Base-by-base conservation (phyloP, 1,140 invertebrate genomes). In the Tetragonula clypearis region DNA sequence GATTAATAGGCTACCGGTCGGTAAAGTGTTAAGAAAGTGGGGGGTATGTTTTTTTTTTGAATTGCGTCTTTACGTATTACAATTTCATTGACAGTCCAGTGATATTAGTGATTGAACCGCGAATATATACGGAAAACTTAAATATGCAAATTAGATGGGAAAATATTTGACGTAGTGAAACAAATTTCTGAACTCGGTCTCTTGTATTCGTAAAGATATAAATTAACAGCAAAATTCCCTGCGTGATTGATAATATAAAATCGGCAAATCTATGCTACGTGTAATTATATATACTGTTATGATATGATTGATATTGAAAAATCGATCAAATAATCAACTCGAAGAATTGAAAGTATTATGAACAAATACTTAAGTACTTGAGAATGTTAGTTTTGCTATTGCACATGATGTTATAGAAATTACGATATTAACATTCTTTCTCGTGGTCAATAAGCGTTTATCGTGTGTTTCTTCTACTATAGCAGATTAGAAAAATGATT, bases 1-100 rank as follows among this genome's bases (percentile, higher is more conserved):
- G n/a, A n/a, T n/a, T n/a, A n/a, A n/a, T n/a, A n/a, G n/a, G n/a
- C n/a, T n/a, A n/a, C n/a, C n/a, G n/a, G n/a, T n/a, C n/a, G n/a
- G n/a, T n/a, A n/a, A n/a, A n/a, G n/a, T n/a, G n/a, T 65, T 71
- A 56, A 26, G 23, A 30, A 55, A 26, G 6, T 62, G 62, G 6
- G n/a, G n/a, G n/a, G n/a, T 55, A 71, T 71, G 62, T 72, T 84
- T 79, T 84, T 84, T n/a, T n/a, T n/a, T 79, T 84, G n/a, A n/a
- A 78, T 83, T 15, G 58, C 9, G 19, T 71, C 60, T 78, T 71
- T 14, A 30, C 35, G 49, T 35, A 76, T 19, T 21, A 15, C n/a
- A 30, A 68, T 79, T 21, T 56, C 60, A 19, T 55, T 53, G 23
- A 30, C n/a, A 23, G 19, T 56, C 3, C 11, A 53, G 21, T 56